These are phyloP conservation scores for Calephelis perditalis DNA, from an alignment of 2,888 invertebrate species.

Conservation along the genomic window DNA sequence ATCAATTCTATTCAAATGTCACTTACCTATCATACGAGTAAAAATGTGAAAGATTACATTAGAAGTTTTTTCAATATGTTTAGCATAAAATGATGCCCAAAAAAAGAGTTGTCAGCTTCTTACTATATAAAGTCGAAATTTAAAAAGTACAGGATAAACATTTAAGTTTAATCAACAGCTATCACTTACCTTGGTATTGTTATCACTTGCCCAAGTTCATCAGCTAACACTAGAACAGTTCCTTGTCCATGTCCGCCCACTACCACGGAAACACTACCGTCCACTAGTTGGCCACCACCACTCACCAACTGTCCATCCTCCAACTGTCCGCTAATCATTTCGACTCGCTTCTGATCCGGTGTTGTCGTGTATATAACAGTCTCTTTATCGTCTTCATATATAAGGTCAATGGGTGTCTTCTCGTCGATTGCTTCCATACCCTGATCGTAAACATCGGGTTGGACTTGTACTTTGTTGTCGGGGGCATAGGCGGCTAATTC, in stretches of 20 bases:
- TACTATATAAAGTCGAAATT: too few relatives aligned
- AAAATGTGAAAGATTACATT: too few relatives aligned
- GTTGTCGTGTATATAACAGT: constrained; percentile 90
- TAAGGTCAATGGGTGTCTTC: constrained; percentile 87
- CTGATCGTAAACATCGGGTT: constrained; percentile 71
- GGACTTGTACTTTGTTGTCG: constrained; percentile 78
- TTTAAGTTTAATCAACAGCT: background rate
- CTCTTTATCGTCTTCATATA: constrained; percentile 90
- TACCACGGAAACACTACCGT: constrained; percentile 74
- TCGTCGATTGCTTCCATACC: constrained; percentile 78
- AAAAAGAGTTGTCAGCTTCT: too few relatives aligned
- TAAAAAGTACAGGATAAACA: background rate
- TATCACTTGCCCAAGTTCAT: constrained; percentile 82
- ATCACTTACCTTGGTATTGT: constrained; percentile 79
- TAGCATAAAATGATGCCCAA: too few relatives aligned
- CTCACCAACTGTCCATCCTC: constrained; percentile 76
- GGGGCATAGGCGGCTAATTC: constrained; percentile 72
- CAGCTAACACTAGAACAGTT: constrained; percentile 85
- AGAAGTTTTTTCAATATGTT: too few relatives aligned
- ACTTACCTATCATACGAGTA: too few relatives aligned
- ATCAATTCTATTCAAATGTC: too few relatives aligned
- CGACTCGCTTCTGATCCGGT: constrained; percentile 88
- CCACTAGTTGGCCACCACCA: constrained; percentile 68
- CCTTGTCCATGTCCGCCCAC: constrained; percentile 69
- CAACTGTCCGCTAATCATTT: constrained; percentile 85